Conservation (phyloP, 1,140 invertebrate genomes). For the Pogonognathellus flavescens region DNA sequence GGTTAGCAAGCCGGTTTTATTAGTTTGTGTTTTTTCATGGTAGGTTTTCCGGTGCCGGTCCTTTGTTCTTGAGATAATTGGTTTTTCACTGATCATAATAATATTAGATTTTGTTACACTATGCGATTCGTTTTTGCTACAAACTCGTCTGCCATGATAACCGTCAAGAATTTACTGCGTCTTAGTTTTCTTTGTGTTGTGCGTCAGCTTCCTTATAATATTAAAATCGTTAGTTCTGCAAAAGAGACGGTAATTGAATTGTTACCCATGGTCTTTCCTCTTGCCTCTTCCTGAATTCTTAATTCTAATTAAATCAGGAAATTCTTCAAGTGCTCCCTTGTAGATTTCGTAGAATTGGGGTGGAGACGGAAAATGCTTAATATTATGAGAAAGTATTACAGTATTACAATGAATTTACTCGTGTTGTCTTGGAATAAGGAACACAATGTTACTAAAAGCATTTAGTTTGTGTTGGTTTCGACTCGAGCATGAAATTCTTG, state of each 20-base stretch:
- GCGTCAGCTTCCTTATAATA: conserved; percentile 24
- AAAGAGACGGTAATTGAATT: conserved; percentile 29
- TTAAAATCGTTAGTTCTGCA: conserved; percentile 39
- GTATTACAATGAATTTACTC: too few relatives aligned
- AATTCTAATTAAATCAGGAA: conserved; percentile 38
- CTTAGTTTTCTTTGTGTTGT: conserved; percentile 17
- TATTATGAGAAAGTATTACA: too few relatives aligned
- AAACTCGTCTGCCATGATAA: not conserved
- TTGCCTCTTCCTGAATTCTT: conserved; percentile 15
- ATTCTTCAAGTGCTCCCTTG: not conserved
- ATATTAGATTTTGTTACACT: conserved; percentile 9
- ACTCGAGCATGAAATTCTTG: too few relatives aligned
- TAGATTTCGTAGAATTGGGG: too few relatives aligned
- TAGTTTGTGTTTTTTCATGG: conserved; percentile 58
- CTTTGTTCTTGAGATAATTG: conserved; percentile 54
- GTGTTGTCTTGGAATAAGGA: too few relatives aligned
- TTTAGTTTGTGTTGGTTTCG: too few relatives aligned
- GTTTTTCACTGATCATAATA: conserved; percentile 50
- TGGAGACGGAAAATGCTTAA: too few relatives aligned
- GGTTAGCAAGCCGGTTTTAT: conserved; percentile 54
- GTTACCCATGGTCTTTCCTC: not conserved
- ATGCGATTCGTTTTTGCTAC: not conserved
- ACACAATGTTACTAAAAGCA: too few relatives aligned
- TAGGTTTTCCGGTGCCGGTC: conserved; percentile 46
- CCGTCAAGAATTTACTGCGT: not conserved